These are phyloP conservation scores for Torymus texanus DNA, from an alignment of 2,888 invertebrate genomes.

Conservation along the genomic window DNA sequence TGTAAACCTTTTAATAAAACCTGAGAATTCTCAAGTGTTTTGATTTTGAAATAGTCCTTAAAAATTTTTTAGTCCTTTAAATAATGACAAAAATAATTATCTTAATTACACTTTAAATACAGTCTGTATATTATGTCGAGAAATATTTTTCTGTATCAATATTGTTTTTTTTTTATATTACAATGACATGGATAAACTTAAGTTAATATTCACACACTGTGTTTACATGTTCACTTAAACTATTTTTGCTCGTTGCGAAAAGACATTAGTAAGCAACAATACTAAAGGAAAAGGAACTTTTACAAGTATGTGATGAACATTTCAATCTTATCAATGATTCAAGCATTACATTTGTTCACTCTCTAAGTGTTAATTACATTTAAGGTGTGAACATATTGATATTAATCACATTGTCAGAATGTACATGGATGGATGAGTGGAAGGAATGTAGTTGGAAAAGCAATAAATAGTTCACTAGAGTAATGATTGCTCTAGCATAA, in stretches of 20 bases:
- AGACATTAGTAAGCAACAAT: conserved; percentile 33
- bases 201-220: conserved; percentile 52
- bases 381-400: conserved; percentile 33
- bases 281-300: conserved; percentile 40
- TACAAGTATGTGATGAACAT: conserved; percentile 25
- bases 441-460: conserved; percentile 44
- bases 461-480: conserved; percentile 80
- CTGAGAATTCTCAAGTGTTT: conserved; percentile 66
- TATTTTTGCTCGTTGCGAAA: conserved; percentile 42
- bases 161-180: conserved; percentile 62
- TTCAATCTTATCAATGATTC: conserved; percentile 25
- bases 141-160: conserved; percentile 57
- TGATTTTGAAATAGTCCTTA: conserved; percentile 46
- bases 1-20: conserved; percentile 71
- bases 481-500: conserved; percentile 97
- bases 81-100: conserved; percentile 42
- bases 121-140: conserved; percentile 44
- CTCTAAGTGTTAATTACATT: conserved; percentile 40
- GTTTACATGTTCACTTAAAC: conserved; percentile 28
- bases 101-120: conserved; percentile 40
- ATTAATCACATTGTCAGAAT: conserved; percentile 38
- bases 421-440: conserved; percentile 44
- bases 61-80: conserved; percentile 32
- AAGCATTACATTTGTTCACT: conserved; percentile 23
- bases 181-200: conserved; percentile 56